Conservation (phyloP, 1,140 invertebrate species). For the Atta texana region DNA sequence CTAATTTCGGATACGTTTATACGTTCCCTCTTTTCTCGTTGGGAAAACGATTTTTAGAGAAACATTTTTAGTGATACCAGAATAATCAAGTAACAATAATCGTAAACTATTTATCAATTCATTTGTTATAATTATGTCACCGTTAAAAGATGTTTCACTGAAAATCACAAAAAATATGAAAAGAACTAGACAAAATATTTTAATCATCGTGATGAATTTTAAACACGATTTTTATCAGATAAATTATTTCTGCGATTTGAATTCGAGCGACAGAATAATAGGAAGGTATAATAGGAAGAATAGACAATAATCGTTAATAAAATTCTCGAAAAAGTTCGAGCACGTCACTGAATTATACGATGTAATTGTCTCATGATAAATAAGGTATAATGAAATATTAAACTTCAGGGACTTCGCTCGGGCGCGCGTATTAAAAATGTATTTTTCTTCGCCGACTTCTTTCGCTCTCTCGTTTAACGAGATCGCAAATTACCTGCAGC, state of each 20-base stretch:
- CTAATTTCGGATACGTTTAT: neutral
- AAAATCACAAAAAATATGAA: neutral
- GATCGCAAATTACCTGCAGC: constrained; percentile 63
- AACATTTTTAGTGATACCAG: neutral
- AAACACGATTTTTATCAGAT: neutral
- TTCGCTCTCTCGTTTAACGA: constrained; percentile 49
- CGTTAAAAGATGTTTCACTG: neutral
- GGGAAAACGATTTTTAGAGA: neutral
- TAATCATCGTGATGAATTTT: neutral
- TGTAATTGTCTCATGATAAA: constrained; percentile 50
- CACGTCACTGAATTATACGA: neutral
- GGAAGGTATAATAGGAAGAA: neutral
- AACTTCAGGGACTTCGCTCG: constrained; percentile 24
- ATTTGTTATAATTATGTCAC: constrained; percentile 4
- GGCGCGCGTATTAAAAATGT: constrained; percentile 49
- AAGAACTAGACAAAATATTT: neutral
- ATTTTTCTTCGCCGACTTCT: constrained; percentile 31
- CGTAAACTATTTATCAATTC: constrained; percentile 8
- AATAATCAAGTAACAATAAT: neutral
- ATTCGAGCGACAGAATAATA: neutral
- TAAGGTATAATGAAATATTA: constrained; percentile 49
- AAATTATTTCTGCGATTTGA: constrained; percentile 12
- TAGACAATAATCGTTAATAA: neutral
- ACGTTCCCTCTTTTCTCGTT: neutral
- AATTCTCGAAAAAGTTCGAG: constrained; percentile 19